phyloP scores from a whole-genome alignment of 1,140 invertebrate species.

The Bombus consobrinus region DNA sequence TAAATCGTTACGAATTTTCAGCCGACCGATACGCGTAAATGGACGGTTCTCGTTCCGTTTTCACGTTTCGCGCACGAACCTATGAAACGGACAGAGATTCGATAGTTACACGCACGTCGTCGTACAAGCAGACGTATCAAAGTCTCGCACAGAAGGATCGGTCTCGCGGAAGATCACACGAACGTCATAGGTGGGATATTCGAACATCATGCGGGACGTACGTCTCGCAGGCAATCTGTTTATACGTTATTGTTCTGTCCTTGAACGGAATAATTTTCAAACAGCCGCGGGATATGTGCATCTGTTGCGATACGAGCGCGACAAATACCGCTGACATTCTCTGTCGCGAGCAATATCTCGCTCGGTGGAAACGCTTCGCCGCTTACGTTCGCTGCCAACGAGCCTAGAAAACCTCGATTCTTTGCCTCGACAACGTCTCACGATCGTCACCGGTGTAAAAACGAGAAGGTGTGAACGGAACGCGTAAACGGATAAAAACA shows the following conservation, averaged over 20 bases:
- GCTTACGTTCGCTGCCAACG: background rate
- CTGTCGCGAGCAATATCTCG: background rate
- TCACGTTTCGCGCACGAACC: background rate
- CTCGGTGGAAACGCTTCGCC: background rate
- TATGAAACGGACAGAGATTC: background rate
- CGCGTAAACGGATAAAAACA: background rate
- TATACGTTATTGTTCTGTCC: background rate
- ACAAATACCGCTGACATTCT: background rate
- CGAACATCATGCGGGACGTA: background rate
- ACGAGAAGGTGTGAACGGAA: no score
- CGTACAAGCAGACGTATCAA: background rate
- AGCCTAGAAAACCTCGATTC: background rate
- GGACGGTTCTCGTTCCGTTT: background rate
- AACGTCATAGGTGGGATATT: background rate
- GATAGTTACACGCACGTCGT: background rate
- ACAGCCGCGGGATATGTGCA: background rate
- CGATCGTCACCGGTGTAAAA: accelerated
- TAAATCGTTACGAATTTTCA: background rate
- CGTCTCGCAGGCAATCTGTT: background rate
- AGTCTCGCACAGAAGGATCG: background rate
- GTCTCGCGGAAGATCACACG: background rate
- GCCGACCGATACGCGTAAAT: background rate
- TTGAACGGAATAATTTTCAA: slow-evolving; percentile 22
- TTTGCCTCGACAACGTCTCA: background rate
- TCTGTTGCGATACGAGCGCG: no score